Evolutionary conservation across 2,797 vertebrate genomes (phyloP).

Genomic region (Enteromius unitaeniatus): DNA sequence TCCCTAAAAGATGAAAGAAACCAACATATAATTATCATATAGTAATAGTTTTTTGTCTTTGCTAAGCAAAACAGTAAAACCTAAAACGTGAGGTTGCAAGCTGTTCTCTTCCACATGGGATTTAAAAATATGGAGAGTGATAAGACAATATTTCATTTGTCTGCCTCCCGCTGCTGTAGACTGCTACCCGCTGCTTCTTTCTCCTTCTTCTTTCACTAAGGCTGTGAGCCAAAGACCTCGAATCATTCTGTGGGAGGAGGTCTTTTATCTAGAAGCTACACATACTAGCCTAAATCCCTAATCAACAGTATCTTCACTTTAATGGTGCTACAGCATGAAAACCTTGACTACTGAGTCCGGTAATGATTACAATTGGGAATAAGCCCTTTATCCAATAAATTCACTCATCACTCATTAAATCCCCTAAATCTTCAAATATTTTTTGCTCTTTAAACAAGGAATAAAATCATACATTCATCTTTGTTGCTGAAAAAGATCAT

Average conservation of each 20-base stretch:
- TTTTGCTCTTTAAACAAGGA: not conserved
- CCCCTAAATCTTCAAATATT: not conserved
- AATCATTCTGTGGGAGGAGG: conserved; percentile 48
- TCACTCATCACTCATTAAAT: not conserved
- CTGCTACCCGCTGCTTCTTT: too few species aligned
- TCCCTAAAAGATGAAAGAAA: not conserved
- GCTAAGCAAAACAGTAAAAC: not conserved
- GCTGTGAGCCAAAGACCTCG: conserved; percentile 45
- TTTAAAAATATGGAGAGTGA: not conserved
- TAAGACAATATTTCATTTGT: conserved; percentile 32
- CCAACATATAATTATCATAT: too few species aligned
- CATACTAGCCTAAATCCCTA: conserved; percentile 23
- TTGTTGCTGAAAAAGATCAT: not conserved
- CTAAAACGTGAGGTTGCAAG: conserved; percentile 19
- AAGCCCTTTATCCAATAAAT: not conserved
- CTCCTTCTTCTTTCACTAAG: conserved; percentile 24
- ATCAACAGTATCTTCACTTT: conserved; percentile 54
- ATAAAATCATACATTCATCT: not conserved
- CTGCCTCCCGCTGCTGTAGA: conserved; percentile 34
- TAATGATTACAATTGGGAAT: conserved; percentile 1
- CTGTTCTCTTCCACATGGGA: conserved; percentile 1
- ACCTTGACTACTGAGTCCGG: not conserved
- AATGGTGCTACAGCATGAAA: conserved; percentile 48
- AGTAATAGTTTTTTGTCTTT: not conserved
- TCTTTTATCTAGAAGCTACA: conserved; percentile 42